Percentiles rank a stretch among this genome's conserved stretches.
Evolutionary conservation across 2,797 vertebrate species (phyloP).

Genomic region (Epinephelus awoara): DNA sequence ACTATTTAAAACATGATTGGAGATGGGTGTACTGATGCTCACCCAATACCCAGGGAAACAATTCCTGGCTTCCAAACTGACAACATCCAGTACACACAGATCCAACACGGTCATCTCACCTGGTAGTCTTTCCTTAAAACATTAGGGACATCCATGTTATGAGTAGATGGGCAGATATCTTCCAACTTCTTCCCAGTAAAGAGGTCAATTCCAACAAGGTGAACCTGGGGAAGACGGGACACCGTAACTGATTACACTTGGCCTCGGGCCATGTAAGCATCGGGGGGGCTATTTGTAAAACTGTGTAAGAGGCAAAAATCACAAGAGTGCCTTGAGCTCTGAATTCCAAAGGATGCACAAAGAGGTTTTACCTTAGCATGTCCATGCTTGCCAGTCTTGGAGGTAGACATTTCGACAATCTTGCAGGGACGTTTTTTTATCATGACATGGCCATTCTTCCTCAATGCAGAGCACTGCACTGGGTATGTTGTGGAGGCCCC

Average conservation of each 20-base stretch:
- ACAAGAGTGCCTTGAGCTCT: conserved; percentile 3
- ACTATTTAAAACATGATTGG: not conserved
- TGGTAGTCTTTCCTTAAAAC: conserved; percentile 93
- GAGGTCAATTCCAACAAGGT: conserved; percentile 94
- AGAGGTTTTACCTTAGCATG: conserved; percentile 92
- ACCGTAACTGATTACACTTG: not conserved
- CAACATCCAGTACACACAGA: not conserved
- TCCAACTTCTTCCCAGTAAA: conserved; percentile 96
- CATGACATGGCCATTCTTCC: conserved; percentile 95
- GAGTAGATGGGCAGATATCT: conserved; percentile 97
- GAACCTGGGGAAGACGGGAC: conserved; percentile 85
- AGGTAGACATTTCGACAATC: conserved; percentile 97
- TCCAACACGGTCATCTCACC: conserved; percentile 72
- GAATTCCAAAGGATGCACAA: conserved; percentile 21
- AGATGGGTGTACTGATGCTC: not conserved
- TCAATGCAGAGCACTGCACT: conserved; percentile 95
- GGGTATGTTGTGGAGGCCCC: conserved; percentile 94
- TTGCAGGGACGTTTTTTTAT: conserved; percentile 95
- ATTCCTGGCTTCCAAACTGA: not conserved
- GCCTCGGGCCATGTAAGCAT: not conserved
- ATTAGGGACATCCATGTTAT: conserved; percentile 97
- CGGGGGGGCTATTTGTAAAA: not conserved
- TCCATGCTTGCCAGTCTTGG: conserved; percentile 98
- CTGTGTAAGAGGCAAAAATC: not conserved
- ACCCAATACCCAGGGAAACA: not conserved